These are phyloP conservation scores for Esox masquinongy DNA, from an alignment of 2,797 vertebrate genomes.

Conservation along the genomic window DNA sequence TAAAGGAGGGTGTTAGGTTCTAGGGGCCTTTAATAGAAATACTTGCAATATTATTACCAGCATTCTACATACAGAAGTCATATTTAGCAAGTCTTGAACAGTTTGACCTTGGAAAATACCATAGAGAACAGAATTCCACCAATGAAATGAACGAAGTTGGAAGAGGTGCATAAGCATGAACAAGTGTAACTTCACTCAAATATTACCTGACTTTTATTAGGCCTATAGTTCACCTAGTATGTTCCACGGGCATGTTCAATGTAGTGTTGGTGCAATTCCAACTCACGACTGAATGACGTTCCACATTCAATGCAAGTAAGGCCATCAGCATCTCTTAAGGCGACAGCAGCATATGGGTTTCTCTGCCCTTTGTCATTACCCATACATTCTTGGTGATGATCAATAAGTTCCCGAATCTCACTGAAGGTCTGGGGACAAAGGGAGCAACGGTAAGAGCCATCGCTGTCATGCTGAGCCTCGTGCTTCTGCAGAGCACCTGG, in stretches of 20 bases:
- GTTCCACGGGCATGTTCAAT: constrained; percentile 57
- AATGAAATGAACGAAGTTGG: constrained; percentile 10
- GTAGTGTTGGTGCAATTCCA: constrained; percentile 72
- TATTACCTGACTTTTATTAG: not conserved
- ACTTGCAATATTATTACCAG: not conserved
- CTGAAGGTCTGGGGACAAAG: constrained; percentile 69
- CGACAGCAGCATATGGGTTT: constrained; percentile 35
- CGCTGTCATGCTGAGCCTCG: constrained; percentile 54
- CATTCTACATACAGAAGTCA: not conserved
- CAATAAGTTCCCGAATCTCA: constrained; percentile 69
- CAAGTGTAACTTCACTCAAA: not conserved
- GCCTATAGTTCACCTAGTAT: not conserved
- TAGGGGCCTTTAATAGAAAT: constrained; percentile 1
- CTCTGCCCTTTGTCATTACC: constrained; percentile 43
- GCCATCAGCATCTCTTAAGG: constrained; percentile 42
- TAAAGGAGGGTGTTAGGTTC: not conserved
- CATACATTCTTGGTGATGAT: constrained; percentile 74
- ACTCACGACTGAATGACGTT: constrained; percentile 66
- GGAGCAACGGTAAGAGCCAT: constrained; percentile 64
- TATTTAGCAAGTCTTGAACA: not conserved
- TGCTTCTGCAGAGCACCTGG: constrained; percentile 61
- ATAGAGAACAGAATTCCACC: not conserved
- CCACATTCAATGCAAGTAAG: constrained; percentile 74
- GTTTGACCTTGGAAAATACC: not conserved
- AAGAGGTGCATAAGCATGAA: constrained; percentile 2